phyloP scores from a whole-genome alignment of 2,113 vertebrate species.

The Ramphastos sulfuratus region DNA sequence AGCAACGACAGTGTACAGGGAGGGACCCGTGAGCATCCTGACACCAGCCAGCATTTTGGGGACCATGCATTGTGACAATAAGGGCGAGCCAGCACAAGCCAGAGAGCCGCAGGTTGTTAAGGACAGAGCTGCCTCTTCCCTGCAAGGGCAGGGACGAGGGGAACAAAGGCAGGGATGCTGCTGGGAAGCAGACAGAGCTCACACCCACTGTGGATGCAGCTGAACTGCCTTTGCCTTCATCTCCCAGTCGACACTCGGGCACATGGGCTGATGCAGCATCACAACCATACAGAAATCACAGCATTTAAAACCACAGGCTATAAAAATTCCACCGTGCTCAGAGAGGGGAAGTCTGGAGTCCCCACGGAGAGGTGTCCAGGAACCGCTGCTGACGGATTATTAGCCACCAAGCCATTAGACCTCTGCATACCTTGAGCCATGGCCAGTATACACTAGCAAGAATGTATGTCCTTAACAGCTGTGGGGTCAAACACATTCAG shows the following conservation, averaged over 20 bases:
- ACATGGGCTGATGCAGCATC: accelerated
- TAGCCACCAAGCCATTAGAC: not conserved
- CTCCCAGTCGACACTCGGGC: not conserved
- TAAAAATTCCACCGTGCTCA: slow-evolving; percentile 35
- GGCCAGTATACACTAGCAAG: accelerated
- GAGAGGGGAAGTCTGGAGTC: slow-evolving; percentile 51
- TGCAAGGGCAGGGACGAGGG: not conserved
- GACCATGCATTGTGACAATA: accelerated
- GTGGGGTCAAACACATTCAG: not conserved
- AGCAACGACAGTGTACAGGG: accelerated
- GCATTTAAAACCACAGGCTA: slow-evolving; percentile 43
- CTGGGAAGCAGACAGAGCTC: not conserved
- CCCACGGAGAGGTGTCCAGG: not conserved
- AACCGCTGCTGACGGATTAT: not conserved
- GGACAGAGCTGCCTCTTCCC: not conserved
- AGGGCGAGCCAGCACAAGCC: not conserved
- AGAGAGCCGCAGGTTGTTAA: not conserved
- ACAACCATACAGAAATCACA: not conserved
- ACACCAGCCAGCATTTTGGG: not conserved
- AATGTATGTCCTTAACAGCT: accelerated
- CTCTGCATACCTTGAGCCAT: not conserved
- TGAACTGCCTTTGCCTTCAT: accelerated
- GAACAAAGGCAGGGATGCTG: not conserved
- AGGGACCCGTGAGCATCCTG: not conserved
- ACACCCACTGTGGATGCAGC: not conserved